These are phyloP conservation scores for Pan paniscus DNA, from an alignment of 2,113 vertebrate species.

Conservation along the genomic window DNA sequence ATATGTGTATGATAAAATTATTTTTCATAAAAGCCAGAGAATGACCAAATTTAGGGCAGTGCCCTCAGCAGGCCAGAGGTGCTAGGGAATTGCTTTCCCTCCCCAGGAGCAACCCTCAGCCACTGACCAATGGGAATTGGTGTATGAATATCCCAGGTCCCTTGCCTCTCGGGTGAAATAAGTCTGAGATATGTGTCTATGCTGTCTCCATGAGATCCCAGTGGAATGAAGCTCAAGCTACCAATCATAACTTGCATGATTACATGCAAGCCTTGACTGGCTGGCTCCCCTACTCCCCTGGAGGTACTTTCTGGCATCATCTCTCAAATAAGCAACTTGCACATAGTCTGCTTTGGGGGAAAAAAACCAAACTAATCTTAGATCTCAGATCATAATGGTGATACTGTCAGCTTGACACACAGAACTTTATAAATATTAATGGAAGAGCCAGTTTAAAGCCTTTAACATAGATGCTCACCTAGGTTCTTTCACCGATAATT, in stretches of 20 bases:
- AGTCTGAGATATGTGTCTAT: background rate
- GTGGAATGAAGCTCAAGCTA: background rate
- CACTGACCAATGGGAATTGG: background rate
- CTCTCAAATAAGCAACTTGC: constrained; percentile 13
- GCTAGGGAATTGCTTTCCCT: background rate
- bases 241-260: background rate
- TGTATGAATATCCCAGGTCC: background rate
- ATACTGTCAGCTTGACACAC: background rate
- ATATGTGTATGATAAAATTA: background rate
- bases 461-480: background rate
- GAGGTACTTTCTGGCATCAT: background rate
- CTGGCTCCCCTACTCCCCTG: background rate
- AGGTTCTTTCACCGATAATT: background rate
- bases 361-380: background rate
- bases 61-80: background rate
- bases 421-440: background rate
- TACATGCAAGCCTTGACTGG: background rate
- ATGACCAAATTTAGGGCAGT: background rate
- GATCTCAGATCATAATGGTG: background rate
- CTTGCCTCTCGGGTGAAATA: background rate
- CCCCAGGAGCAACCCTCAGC: background rate
- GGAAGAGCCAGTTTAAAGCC: background rate
- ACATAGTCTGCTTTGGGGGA: background rate
- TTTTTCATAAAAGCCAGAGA: background rate
- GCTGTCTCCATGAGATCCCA: background rate